Base-by-base conservation (phyloP, 2,888 invertebrate genomes). In the Macropis europaea region DNA sequence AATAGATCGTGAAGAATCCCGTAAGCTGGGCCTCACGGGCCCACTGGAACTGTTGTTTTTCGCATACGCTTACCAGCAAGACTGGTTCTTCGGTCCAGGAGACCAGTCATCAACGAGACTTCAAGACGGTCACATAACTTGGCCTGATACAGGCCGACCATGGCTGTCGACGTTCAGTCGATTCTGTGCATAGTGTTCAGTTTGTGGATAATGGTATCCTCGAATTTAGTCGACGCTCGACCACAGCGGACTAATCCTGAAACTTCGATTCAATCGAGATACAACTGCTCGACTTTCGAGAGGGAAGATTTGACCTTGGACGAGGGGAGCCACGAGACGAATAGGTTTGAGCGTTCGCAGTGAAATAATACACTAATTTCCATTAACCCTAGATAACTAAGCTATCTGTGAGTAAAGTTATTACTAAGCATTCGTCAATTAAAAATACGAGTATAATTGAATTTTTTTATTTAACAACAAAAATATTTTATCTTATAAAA, bases 31-130 rank as follows among this genome's bases (percentile, higher is more conserved):
- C 28, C 67, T 52, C 54, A 48, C 56, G 48, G 69, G 70, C 78
- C 77, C 72, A 77, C 77, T 70, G 79, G 80, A 82, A 84, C 74
- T 66, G 71, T 69, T 61, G 60, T 77, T 68, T 77, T 80, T 83
- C 78, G 61, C 69, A 45, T 72, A 69, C 60, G 30, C 45, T 36
- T 47, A 62, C 52, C 42, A 52, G n/a, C 47, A 72, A 43, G 36
- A 73, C 81, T 69, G 59, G 74, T 71, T 62, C 56, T 47, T 43
- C 22, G 38, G 34, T 19, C 47, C 30, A 22, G n/a, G n/a, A 26
- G 73, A 64, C 66, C 81, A 84, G 84, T 84, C 63, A 77, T 56
- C 70, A 57, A 63, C 52, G 45, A 73, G 74, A 54, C 73, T 73
- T 63, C 82, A 73, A 73, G 64, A 63, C 73, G 80, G 19, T 60